Base-by-base conservation (phyloP, 1,140 invertebrate species). In the Microvelia longipes region DNA sequence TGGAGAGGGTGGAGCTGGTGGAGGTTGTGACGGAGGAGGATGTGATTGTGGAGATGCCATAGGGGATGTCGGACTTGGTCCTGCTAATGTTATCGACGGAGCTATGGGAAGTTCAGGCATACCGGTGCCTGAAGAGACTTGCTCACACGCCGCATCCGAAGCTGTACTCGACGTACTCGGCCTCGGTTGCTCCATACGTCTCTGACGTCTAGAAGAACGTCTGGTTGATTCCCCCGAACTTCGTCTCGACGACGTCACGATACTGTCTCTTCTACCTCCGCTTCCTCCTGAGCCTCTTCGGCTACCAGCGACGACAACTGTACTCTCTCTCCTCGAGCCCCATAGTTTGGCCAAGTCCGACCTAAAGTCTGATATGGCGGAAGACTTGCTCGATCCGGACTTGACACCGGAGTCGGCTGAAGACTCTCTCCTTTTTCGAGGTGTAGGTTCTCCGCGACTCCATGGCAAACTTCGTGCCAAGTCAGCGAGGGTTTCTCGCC, bases 401-500 rank as follows among this genome's bases (percentile, higher is more conserved):
- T 88, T 87, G 67, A 90, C 88, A n/a, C 90, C 88, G 0, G 89
- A 89, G 77, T 92, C 90, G 24, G 89, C 89, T 25, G 89, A 91
- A 24, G 89, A 92, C 73, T 93, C 90, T 61, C 90, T 82, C 0
- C 90, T 82, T 69, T 90, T 90, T 28, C 86, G 81, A 61, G 82
- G 61, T 27, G 78, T 76, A 14, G 77, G 61, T 14, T 79, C 79
- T 60, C 82, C 80, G 72, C 76, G 82, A 69, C 87, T 83, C 87
- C 90, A 91, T 0, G 89, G 89, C 24, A 91, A 74, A 0, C 81
- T 76, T 82, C 90, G 78, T 62, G 86, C 89, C 27, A 94, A 83
- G 75, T 93, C 92, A 35, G 90, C 91, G 35, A 94, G 81, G 0
- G 91, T 93, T 78, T 94, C 91, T 30, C 92, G 84, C 1, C 92